Base-by-base conservation (phyloP, 1,140 invertebrate genomes). In the Brachionus rotundiformis region DNA sequence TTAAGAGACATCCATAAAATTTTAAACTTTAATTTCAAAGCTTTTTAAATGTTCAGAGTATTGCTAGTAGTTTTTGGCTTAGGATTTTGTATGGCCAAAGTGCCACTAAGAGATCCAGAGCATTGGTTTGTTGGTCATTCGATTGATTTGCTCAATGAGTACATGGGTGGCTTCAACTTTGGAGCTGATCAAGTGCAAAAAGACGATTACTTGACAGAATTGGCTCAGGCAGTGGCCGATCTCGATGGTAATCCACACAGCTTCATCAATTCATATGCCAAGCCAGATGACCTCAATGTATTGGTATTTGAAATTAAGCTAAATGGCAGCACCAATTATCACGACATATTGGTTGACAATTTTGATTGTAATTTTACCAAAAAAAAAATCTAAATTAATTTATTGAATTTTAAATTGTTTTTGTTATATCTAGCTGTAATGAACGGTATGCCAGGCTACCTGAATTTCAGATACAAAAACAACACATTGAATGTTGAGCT, bases 391-490 rank as follows among this genome's bases (percentile, higher is more conserved):
- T 16, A 2, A 8, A n/a, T 36, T 11, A 1, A 71, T 39, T 71
- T 16, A 23, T 16, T 31, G 2, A 36, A 39, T 31, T 16, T 1
- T 36, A 16, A 71, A 39, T 19, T 23, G 29, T 68, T 68, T 39
- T 49, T 49, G 0, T 7, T 2, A 39, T 31, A 39, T 71, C 19
- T 39, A 71, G 65, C 65, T 23, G 65, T 71, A 8, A 33, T 71
- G 65, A 11, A 71, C 1, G 65, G 65, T 5, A 71, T 71, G 65
- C 65, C 65, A 33, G 65, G 65, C n/a, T 71, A 71, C 19, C 39
- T 71, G 65, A 71, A 71, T 71, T 39, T 71, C 19, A 31, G 65
- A 31, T 71, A 71, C 65, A 71, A 71, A 71, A 71, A 71, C 33
- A 71, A 71, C 33, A 71, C 65, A 41, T 39, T 71, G 33, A 71